phyloP scores from a whole-genome alignment of 2,113 vertebrate species.

The Eidolon helvum region DNA sequence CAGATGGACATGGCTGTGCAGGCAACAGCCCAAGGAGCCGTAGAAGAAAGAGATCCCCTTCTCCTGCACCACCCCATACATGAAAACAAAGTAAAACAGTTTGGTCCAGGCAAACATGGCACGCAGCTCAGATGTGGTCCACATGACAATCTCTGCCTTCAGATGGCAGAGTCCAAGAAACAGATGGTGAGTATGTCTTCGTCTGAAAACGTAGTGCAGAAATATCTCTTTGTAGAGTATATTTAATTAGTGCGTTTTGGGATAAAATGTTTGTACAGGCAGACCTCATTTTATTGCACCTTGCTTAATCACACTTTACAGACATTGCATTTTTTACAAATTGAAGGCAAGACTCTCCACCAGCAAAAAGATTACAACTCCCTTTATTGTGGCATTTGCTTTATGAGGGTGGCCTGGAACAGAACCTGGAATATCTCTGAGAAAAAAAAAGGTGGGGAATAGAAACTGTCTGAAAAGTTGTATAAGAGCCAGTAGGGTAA shows the following conservation, averaged over 20 bases:
- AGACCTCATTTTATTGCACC: not conserved
- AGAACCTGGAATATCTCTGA: not conserved
- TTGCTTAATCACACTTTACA: not conserved
- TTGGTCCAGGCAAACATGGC: not conserved
- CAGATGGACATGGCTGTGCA: accelerated
- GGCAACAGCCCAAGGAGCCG: not conserved
- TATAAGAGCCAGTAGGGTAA: not conserved
- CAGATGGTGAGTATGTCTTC: not conserved
- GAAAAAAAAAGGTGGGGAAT: not conserved
- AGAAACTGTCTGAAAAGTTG: not conserved
- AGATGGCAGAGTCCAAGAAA: not conserved
- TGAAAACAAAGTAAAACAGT: not conserved
- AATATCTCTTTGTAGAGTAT: not conserved
- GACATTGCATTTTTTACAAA: not conserved
- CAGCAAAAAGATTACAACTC: not conserved
- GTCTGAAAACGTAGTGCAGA: not conserved
- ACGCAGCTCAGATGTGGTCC: accelerated
- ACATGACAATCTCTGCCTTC: accelerated
- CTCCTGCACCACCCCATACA: accelerated
- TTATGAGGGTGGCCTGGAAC: not conserved
- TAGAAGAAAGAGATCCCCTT: no score
- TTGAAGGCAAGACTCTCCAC: not conserved
- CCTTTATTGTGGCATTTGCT: not conserved
- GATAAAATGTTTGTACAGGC: not conserved
- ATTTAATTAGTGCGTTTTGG: not conserved